phyloP scores from a whole-genome alignment of 2,888 invertebrate genomes.

The Vanessa cardui region DNA sequence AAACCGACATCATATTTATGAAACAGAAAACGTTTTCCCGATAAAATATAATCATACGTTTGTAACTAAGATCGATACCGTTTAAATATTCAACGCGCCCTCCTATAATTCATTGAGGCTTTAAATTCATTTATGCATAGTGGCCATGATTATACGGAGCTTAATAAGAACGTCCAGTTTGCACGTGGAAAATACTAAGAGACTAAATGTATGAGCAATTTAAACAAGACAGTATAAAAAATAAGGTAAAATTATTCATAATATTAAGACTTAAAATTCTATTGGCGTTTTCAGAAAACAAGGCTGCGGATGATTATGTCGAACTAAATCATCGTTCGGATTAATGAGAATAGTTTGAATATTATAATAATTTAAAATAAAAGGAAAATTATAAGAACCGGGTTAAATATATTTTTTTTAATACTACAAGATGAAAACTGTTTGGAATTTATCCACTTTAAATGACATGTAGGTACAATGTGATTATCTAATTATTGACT shows the following conservation, averaged over 20 bases:
- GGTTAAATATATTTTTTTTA: too few species aligned
- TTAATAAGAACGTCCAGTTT: constrained; percentile 47
- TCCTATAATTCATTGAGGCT: constrained; percentile 60
- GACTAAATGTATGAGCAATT: background rate
- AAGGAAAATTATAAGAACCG: too few species aligned
- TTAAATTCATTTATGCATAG: constrained; percentile 68
- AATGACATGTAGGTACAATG: too few species aligned
- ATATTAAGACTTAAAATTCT: background rate
- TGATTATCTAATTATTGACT: too few species aligned
- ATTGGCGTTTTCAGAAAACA: background rate
- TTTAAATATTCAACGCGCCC: constrained; percentile 60
- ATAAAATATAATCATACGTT: constrained; percentile 43
- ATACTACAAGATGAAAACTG: too few species aligned
- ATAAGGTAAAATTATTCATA: background rate
- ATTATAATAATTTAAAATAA: too few species aligned
- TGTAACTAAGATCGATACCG: constrained; percentile 48
- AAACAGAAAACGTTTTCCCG: constrained; percentile 36
- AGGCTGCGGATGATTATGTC: background rate
- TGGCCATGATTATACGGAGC: constrained; percentile 44
- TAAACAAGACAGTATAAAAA: background rate
- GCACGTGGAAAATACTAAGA: constrained; percentile 47
- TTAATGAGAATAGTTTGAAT: too few species aligned
- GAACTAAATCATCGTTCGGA: too few species aligned
- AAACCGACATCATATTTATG: constrained; percentile 21
- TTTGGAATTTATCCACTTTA: too few species aligned